Base-by-base conservation (phyloP, 53 echinoderm and acorn worm genomes). In the Paracentrotus lividus region DNA sequence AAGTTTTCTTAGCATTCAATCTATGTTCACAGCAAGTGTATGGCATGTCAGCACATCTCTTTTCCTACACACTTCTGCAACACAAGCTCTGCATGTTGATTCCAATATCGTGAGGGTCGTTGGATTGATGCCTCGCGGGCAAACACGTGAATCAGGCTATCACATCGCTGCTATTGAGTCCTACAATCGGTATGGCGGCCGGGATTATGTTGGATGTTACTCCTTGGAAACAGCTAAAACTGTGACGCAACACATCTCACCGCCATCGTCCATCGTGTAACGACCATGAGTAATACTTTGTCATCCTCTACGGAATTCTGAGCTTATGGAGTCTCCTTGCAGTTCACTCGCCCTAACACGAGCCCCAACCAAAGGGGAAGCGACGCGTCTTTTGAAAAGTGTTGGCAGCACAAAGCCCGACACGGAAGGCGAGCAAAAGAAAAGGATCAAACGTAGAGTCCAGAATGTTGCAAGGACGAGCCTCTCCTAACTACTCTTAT, bases 151-250 rank as follows among this genome's bases (percentile, higher is more conserved):
- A n/a, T n/a, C 93, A 96, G 97, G 94, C 94, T 98, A 10, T 98
- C 98, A 2, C 98, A 98, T n/a, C n/a, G 64, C 96, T 98, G 42
- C 92, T 98, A 75, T 94, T 98, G 92, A 97, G 97, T n/a, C n/a
- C 49, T 98, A 98, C 91, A n/a, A 97, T 98, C 84, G 98, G 98
- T 66, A 98, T 98, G 97, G 98, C 98, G 8, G 98, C 98, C n/a
- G 98, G 97, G n/a, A n/a, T n/a, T 90, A 98, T 98, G 96, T 61
- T 98, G 90, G 98, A 98, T 69, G 97, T 98, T 61, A n/a, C n/a
- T 96, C 97, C 27, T 91, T 97, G 33, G 98, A 98, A 90, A 97
- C 97, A n/a, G 8, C 52, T 98, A 27, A 90, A 94, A 47, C 92
- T n/a, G n/a, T n/a, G n/a, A n/a, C n/a, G n/a, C n/a, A n/a, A n/a